Base-by-base conservation (phyloP, 2,113 vertebrate genomes). In the Lepisosteus osseus region DNA sequence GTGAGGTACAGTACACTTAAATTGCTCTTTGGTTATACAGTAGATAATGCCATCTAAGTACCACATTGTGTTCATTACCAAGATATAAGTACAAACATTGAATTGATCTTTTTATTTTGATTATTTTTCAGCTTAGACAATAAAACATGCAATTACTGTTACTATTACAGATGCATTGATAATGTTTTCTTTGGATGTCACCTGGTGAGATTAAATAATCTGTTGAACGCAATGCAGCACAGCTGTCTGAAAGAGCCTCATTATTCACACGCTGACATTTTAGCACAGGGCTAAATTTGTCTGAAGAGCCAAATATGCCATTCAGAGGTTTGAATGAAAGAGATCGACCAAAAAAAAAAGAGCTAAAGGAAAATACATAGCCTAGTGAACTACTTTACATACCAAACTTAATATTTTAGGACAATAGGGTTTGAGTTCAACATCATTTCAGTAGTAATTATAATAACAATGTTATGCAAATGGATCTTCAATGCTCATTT, bases 191-290 rank as follows among this genome's bases (percentile, higher is more conserved):
- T 51, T 51, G 47, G 47, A 51, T 5, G 17, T 71, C 69, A 54
- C 69, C 69, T 47, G 69, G 45, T 11, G n/a, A 47, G 43, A 51
- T 71, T 17, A 61, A 6, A 15, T 15, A n/a, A 5, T 41, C 59
- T 71, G 59, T 65, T 29, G 61, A 65, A 41, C 6, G 12, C 47
- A 9, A 9, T 9, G 9, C 9, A 5, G 47, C 45, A 29, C 70
- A 71, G 70, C 70, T 71, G 70, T 54, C 45, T 62, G 61, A 61
- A 43, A 63, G 43, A 6, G n/a, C 63, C 70, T 64, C 62, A 56
- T 66, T 72, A 45, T 65, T 45, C 40, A 17, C 70, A 15, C 14
- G 47, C 15, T 65, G 54, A 72, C 41, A 47, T 65, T 40, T 15
- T 47, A 12, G 47, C 6, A 14, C 62, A n/a, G 13, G 51, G 51